Conservation (phyloP, 2,797 vertebrate genomes). For the Clamator glandarius region DNA sequence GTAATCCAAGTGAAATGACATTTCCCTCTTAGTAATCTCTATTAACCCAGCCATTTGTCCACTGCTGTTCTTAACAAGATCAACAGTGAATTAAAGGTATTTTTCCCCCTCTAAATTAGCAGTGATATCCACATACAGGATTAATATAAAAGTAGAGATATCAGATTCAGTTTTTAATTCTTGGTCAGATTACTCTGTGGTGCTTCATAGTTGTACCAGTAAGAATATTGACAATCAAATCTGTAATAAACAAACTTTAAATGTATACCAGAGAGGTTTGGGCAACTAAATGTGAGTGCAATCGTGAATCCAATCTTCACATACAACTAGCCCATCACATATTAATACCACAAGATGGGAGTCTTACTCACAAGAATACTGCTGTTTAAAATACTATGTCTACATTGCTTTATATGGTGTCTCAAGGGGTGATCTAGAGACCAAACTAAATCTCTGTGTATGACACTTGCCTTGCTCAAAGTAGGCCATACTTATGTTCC, state of each 20-base stretch:
- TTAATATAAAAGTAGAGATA: neutral
- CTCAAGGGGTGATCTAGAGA: neutral
- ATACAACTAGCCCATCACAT: neutral
- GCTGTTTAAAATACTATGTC: neutral
- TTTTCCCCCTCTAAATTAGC: neutral
- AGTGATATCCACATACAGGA: neutral
- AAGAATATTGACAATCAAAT: neutral
- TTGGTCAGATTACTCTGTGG: neutral
- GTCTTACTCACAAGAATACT: neutral
- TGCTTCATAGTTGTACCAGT: neutral
- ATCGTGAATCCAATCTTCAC: neutral
- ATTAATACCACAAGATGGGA: neutral
- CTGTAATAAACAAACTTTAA: neutral
- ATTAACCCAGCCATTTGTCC: neutral
- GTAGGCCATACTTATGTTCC: neutral
- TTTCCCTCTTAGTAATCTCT: neutral
- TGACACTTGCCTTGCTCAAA: neutral
- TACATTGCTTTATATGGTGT: neutral
- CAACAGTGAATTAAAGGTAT: slow-evolving; percentile 1
- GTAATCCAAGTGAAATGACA: slow-evolving; percentile 18
- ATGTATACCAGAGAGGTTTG: neutral
- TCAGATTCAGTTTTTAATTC: neutral
- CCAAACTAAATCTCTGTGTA: neutral
- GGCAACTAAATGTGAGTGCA: neutral
- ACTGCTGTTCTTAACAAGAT: slow-evolving; percentile 17